Base-by-base conservation (phyloP, 2,888 invertebrate genomes). In the Epicampocera succincta region DNA sequence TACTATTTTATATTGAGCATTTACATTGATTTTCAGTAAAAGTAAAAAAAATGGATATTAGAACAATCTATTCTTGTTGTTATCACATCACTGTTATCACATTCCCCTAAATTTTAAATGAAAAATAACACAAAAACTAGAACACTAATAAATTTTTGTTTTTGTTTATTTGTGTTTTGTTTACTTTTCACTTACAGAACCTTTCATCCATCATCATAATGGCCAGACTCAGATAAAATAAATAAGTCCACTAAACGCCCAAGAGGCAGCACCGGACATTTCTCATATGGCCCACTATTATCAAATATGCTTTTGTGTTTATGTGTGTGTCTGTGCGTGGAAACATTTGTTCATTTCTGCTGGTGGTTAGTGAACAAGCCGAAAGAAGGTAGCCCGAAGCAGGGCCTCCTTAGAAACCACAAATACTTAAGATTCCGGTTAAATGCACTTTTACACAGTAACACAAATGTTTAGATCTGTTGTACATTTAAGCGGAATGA, bases 291-390 rank as follows among this genome's bases (percentile, higher is more conserved):
- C 60, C 48, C 58, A 60, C 60, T 60, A 17, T 8, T 13, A 44
- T 68, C 19, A 38, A 12, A 17, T 5, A 71, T 17, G 6, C 19
- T 29, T 58, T 21, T 69, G 12, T 68, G 15, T 29, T 12, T 17
- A 5, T 25, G 25, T 12, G 48, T 50, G 19, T 50, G 38, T 17
- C 1, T 50, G 33, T 42, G 25, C n/a, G 21, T 38, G 33, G 15
- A 29, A 29, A 33, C 9, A 33, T 29, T 29, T 33, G 33, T 54
- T 52, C 13, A 21, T 60, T 61, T 46, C 54, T 54, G 15, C 17
- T 44, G 19, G 68, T 73, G 63, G 74, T 17, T 44, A n/a, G 68
- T 73, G 63, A 69, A 61, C 56, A 74, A 58, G 63, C 69, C 42
- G 56, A 74, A 56, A 33, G 33, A 33, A 9, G 33, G 33, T 9